Evolutionary conservation across 2,797 vertebrate species (phyloP).

Genomic region (Naso thynnoides): DNA sequence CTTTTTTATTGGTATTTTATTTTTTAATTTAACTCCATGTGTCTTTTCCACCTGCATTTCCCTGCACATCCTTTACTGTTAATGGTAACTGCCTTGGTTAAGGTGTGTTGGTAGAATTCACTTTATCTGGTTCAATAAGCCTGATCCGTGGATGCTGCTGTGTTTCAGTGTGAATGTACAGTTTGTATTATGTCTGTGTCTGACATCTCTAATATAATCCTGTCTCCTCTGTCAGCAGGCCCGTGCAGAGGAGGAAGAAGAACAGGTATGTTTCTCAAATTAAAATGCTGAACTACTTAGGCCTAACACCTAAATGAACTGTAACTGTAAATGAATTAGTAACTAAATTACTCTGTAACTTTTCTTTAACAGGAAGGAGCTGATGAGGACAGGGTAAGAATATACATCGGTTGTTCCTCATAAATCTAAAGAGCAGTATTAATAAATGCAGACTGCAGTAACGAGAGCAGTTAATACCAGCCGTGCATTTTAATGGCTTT

Average conservation of each 20-base stretch:
- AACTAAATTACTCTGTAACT: constrained; percentile 13
- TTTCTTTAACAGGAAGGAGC: constrained; percentile 63
- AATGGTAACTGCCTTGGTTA: constrained; percentile 22
- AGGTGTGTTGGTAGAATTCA: constrained; percentile 25
- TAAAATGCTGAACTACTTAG: background rate
- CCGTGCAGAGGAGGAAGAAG: constrained; percentile 73
- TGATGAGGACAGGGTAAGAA: constrained; percentile 73
- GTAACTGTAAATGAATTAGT: too few species aligned
- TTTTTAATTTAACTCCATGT: background rate
- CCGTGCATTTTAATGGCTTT: background rate
- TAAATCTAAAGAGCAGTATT: constrained; percentile 10
- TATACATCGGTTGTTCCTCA: background rate
- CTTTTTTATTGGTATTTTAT: background rate
- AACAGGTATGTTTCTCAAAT: constrained; percentile 72
- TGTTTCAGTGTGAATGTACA: constrained; percentile 8
- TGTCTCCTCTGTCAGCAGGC: constrained; percentile 68
- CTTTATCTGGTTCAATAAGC: constrained; percentile 25
- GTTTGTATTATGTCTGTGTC: background rate
- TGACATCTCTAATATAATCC: constrained; percentile 40
- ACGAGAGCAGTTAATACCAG: background rate
- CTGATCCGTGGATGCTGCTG: constrained; percentile 38
- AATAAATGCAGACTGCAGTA: background rate
- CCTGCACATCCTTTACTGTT: constrained; percentile 16
- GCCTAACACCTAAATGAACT: background rate
- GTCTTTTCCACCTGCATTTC: constrained; percentile 19